phyloP scores from a whole-genome alignment of 2,797 vertebrate genomes.

The Alcedo quadribrachys region DNA sequence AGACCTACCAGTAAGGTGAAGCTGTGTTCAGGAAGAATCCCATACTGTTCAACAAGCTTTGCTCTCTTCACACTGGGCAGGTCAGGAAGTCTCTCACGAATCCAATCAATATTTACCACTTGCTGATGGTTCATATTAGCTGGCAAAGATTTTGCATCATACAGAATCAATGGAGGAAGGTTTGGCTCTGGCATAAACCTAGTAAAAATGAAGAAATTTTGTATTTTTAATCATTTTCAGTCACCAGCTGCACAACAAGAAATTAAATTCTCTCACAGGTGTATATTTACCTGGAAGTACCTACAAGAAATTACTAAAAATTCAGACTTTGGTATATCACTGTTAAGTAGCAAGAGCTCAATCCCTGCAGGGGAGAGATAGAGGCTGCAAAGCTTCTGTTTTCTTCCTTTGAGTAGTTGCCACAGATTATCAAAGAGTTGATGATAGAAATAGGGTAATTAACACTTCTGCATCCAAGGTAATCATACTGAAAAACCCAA shows the following conservation, averaged over 20 bases:
- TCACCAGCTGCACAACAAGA: not conserved
- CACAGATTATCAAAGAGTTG: not conserved
- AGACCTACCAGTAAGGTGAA: conserved; percentile 89
- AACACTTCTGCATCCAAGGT: not conserved
- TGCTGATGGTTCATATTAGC: conserved; percentile 77
- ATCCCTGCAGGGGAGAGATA: not conserved
- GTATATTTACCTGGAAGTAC: not conserved
- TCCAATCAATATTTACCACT: conserved; percentile 86
- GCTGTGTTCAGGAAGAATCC: conserved; percentile 92
- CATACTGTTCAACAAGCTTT: conserved; percentile 85
- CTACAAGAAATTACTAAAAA: not conserved
- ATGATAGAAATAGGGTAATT: not conserved
- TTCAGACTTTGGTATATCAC: not conserved
- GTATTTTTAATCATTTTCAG: not conserved
- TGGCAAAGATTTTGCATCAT: conserved; percentile 81
- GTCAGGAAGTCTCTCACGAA: conserved; percentile 87
- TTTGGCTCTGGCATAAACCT: conserved; percentile 99
- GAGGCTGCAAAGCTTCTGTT: not conserved
- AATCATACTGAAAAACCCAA: not conserved
- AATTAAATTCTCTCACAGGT: not conserved
- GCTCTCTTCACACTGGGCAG: conserved; percentile 87
- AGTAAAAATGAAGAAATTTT: not conserved
- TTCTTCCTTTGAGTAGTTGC: not conserved
- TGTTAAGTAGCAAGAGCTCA: not conserved
- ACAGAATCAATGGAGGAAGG: conserved; percentile 92